These are phyloP conservation scores for Drosophila bocki DNA, from an alignment of 1,140 invertebrate genomes.

Conservation along the genomic window DNA sequence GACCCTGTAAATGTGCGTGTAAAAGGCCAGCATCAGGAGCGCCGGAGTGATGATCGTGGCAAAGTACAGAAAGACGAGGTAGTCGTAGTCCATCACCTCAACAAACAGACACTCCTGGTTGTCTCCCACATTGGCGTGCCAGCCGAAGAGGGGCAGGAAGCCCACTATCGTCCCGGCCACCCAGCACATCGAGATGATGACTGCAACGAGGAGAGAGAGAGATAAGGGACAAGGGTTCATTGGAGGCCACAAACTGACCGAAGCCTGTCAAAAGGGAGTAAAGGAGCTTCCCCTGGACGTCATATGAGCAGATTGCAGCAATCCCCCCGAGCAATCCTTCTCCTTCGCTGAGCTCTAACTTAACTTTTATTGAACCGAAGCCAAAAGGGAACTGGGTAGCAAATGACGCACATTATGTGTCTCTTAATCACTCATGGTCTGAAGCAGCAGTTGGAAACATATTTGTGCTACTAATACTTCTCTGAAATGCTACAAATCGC, in stretches of 20 bases:
- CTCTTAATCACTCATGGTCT: slow-evolving; percentile 5
- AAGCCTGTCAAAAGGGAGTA: slow-evolving; percentile 40
- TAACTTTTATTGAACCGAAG: slow-evolving; percentile 50
- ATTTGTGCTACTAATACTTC: not conserved
- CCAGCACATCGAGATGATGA: slow-evolving; percentile 94
- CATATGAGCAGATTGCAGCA: slow-evolving; percentile 36
- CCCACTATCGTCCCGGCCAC: slow-evolving; percentile 92
- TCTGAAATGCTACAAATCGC: not conserved
- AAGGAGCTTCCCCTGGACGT: slow-evolving; percentile 29
- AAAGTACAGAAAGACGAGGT: slow-evolving; percentile 94
- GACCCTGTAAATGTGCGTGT: slow-evolving; percentile 94
- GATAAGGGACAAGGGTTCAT: slow-evolving; percentile 9
- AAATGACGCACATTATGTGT: slow-evolving; percentile 61
- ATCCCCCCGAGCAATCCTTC: slow-evolving; percentile 21
- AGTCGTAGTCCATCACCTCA: slow-evolving; percentile 94
- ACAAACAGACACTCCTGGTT: slow-evolving; percentile 91
- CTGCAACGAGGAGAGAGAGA: slow-evolving; percentile 86
- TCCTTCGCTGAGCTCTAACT: slow-evolving; percentile 37
- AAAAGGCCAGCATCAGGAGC: slow-evolving; percentile 92
- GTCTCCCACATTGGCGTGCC: slow-evolving; percentile 88
- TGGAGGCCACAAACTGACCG: slow-evolving; percentile 27
- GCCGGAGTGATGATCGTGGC: slow-evolving; percentile 95
- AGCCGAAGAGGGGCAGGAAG: slow-evolving; percentile 94
- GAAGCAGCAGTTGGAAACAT: not conserved
- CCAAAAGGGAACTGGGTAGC: slow-evolving; percentile 5